Base-by-base conservation (phyloP, 92 coral and sea anemone genomes). In the Porites divaricata region DNA sequence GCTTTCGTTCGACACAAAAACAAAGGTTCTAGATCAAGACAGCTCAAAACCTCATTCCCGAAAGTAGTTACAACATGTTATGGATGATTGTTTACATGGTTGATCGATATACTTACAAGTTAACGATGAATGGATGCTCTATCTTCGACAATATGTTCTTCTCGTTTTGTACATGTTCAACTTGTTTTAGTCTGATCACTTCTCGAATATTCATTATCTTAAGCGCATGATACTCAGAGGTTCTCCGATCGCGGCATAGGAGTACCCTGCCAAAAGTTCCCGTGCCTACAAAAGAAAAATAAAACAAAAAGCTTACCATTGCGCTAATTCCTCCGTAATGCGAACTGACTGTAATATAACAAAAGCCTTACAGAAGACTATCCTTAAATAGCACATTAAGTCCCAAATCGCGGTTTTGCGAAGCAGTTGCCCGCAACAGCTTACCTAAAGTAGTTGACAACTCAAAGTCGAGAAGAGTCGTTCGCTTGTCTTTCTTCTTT, bases 131-230 rank as follows among this genome's bases (percentile, higher is more conserved):
- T 24, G 99, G 99, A 63, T 96, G 98, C 17, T 96, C 99, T 69
- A 96, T 95, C 88, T 90, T 89, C 73, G 93, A 87, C 12, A 96
- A 90, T 74, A 96, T 96, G 41, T 85, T 87, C 84, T 96, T 96
- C 91, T 96, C 99, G 80, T 96, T 96, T 76, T 96, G 99, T 35
- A 96, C 99, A 83, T 96, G 99, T 81, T 96, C 99, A 50, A 96
- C 99, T 91, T 96, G 99, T 72, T 96, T 96, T 24, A 96, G 88
- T 79, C 99, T 94, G 86, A 96, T 96, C 62, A 96, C 98, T 85
- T 96, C 99, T 72, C 98, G 89, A 57, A 96, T 93, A 83, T 93
- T 96, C 99, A 96, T 96, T 65, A 96, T 93, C 89, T 96, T 96
- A 62, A 96, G 85, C 21, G 99, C 99, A 79, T 92, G 88, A 70